Evolutionary conservation across 2,797 vertebrate genomes (phyloP), one percentile per base, ranked within the genome.

Genomic region (Typhlichthys subterraneus): DNA sequence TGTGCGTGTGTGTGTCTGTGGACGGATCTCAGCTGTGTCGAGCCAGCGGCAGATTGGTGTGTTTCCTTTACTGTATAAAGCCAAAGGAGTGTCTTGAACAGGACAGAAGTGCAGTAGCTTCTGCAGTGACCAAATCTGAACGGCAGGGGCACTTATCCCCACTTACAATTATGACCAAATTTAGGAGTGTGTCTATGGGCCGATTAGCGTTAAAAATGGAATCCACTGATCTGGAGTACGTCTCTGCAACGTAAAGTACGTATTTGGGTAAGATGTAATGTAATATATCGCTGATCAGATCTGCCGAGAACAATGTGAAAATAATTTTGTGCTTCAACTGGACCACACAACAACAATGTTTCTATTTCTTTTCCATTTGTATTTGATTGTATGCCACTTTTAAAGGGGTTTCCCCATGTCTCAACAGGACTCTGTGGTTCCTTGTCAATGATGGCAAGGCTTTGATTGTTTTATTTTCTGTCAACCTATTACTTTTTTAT

Each of bases 41-140:
- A 38, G 33, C 33, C 33, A 38, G 33, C 5, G 7, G 33, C 33
- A 38, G 33, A 38, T 38, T 5, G 33, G 33, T 5, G 33, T 38
- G 33, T 38, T 6, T 38, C 33, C 7, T 38, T 38, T 7, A 38
- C 33, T 38, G 33, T 11, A 19, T 87, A 85, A 93, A 95, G 93
- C 94, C 94, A 97, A 98, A 96, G 94, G 93, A 90, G 78, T 87
- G 93, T 85, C 87, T 92, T 78, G 81, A 90, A 86, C 72, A 81
- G 84, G 67, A 66, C 72, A 86, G 71, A 80, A 81, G 65, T 92
- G 87, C 84, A 85, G 81, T 89, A 80, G 75, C 38, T 86, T 91
- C 89, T 86, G 89, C 88, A 89, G 91, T 93, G 93, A 96, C 95
- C 94, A 95, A 96, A 94, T 70, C 72, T 82, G 87, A 87, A 88